These are phyloP conservation scores for Macrotus californicus DNA, from an alignment of 2,113 vertebrate species.

Conservation along the genomic window DNA sequence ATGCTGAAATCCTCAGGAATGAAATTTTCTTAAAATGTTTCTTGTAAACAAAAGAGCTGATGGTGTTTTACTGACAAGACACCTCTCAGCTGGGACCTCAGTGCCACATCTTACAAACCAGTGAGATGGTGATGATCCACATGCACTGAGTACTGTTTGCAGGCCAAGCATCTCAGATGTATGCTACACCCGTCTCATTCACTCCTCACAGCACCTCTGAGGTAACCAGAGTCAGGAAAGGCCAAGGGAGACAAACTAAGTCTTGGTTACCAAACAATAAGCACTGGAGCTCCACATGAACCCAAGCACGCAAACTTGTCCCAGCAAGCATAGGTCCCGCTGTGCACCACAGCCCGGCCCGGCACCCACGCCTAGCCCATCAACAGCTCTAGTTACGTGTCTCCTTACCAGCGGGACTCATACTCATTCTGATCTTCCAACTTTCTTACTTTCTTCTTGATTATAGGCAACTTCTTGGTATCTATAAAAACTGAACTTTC, in stretches of 20 bases:
- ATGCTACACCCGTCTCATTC: background rate
- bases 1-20: background rate
- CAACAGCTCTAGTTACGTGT: background rate
- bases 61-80: background rate
- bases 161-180: background rate
- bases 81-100: background rate
- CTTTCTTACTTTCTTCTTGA: conserved; percentile 98
- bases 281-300: background rate
- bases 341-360: background rate
- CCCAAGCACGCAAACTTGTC: background rate
- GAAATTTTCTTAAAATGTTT: background rate
- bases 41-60: background rate
- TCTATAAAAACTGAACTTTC: conserved; percentile 96
- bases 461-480: conserved; percentile 94
- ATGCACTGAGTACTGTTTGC: background rate
- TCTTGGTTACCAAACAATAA: background rate
- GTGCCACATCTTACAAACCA: background rate
- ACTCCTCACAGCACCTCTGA: background rate
- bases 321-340: no score
- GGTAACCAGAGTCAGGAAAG: background rate
- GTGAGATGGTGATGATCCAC: background rate
- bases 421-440: conserved; percentile 95
- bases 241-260: background rate
- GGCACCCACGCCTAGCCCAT: background rate
- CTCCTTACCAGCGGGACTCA: conserved; percentile 93